phyloP scores from a whole-genome alignment of 1,140 invertebrate genomes.

The Zelostemma sp. region DNA sequence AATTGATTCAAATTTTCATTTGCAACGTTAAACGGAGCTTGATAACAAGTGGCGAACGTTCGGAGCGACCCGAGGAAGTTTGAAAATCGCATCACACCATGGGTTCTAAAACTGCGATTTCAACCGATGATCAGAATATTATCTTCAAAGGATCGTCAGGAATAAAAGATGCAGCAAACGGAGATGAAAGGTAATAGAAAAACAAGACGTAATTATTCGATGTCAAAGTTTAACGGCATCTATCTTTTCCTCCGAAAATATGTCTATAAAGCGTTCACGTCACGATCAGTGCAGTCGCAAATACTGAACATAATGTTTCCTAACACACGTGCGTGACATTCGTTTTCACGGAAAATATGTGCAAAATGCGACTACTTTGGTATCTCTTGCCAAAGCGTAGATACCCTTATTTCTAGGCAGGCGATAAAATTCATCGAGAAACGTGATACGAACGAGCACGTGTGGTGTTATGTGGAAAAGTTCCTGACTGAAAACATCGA shows the following conservation, averaged over 20 bases:
- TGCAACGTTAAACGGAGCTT: too few relatives aligned
- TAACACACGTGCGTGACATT: conserved; percentile 6
- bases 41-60: too few relatives aligned
- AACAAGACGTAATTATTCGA: not conserved
- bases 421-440: not conserved
- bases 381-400: conserved; percentile 3
- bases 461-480: not conserved
- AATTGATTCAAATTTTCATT: too few relatives aligned
- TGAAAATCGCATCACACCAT: not conserved
- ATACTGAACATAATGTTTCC: not conserved
- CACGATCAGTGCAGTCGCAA: not conserved
- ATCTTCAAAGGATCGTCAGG: not conserved
- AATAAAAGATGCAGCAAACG: not conserved
- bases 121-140: not conserved
- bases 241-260: not conserved
- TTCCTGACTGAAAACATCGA: not conserved
- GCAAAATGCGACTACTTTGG: conserved; percentile 1
- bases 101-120: not conserved
- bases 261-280: not conserved
- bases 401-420: not conserved
- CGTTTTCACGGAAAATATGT: not conserved
- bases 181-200: too few relatives aligned
- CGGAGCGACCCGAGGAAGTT: too few relatives aligned
- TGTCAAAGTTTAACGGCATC: too few relatives aligned
- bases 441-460: not conserved